Conservation (phyloP, 2,797 vertebrate species). For the Morelia viridis region DNA sequence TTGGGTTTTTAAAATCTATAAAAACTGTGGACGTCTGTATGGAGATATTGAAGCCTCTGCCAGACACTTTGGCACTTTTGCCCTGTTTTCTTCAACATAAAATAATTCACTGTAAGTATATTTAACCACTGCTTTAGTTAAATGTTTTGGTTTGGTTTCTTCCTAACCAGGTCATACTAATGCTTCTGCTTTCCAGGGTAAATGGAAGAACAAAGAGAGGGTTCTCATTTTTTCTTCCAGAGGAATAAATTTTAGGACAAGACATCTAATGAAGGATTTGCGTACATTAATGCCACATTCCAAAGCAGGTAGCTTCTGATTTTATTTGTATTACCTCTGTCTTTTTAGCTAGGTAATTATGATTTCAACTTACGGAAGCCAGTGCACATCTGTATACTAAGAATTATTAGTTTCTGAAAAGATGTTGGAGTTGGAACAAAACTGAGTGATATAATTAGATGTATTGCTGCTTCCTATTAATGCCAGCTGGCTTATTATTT, state of each 20-base stretch:
- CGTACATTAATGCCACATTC: constrained; percentile 92
- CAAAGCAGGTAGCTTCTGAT: constrained; percentile 83
- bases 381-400: neutral
- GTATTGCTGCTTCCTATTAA: neutral
- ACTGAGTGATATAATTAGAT: neutral
- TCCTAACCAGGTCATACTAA: neutral
- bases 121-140: neutral
- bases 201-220: constrained; percentile 95
- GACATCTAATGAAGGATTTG: constrained; percentile 94
- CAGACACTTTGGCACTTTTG: neutral
- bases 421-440: neutral
- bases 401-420: neutral
- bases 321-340: neutral
- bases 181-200: constrained; percentile 77
- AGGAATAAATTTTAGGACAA: constrained; percentile 92
- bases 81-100: neutral
- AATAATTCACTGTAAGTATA: neutral
- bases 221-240: constrained; percentile 95
- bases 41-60: neutral
- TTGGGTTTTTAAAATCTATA: neutral
- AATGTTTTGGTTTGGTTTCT: neutral
- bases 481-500: neutral
- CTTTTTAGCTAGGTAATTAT: neutral
- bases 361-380: neutral
- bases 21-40: neutral